phyloP scores from a whole-genome alignment of 2,113 vertebrate species.

The Chloebia gouldiae region DNA sequence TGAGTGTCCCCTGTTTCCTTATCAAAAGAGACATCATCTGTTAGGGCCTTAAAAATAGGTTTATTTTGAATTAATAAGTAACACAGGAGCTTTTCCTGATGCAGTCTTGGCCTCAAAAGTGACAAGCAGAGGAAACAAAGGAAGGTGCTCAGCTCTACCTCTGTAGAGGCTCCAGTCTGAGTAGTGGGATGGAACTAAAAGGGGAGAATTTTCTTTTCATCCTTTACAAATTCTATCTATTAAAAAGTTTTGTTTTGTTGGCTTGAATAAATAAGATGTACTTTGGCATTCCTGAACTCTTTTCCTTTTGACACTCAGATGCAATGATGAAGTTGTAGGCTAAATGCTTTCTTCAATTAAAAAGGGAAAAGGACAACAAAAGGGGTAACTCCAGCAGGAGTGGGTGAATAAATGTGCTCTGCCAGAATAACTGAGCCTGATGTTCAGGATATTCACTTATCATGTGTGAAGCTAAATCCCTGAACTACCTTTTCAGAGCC shows the following conservation, averaged over 20 bases:
- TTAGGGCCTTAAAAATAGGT: not conserved
- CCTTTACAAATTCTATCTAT: not conserved
- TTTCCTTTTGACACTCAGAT: not conserved
- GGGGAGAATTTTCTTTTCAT: not conserved
- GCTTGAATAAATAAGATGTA: not conserved
- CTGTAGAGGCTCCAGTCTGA: not conserved
- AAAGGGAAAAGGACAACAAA: not conserved
- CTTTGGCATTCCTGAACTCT: not conserved
- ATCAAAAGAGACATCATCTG: not conserved
- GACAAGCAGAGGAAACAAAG: not conserved
- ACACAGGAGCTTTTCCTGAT: not conserved
- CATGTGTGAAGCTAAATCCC: not conserved
- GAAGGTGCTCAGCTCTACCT: not conserved
- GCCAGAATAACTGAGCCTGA: not conserved
- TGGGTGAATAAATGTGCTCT: not conserved
- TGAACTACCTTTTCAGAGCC: not conserved
- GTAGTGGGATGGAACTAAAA: not conserved
- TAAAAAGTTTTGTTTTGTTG: not conserved
- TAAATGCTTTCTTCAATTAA: not conserved
- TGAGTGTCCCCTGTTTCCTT: not conserved
- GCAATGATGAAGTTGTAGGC: not conserved
- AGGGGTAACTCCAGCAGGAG: not conserved
- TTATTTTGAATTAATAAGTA: not conserved
- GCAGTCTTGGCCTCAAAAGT: not conserved
- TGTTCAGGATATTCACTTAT: not conserved